phyloP scores from a whole-genome alignment of 2,113 vertebrate species.

The Heptranchias perlo region DNA sequence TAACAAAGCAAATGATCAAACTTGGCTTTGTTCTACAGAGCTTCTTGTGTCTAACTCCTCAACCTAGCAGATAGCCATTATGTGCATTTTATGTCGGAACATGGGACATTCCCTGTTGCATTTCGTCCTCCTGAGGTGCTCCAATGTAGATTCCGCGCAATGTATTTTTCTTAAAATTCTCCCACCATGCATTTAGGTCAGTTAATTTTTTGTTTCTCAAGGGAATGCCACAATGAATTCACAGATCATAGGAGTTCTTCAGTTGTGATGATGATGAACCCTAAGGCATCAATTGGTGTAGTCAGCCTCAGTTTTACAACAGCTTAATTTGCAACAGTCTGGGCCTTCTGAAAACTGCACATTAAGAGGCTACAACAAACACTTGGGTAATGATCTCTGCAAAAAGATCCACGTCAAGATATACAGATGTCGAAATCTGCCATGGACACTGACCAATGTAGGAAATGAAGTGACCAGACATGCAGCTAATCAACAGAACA shows the following conservation, averaged over 20 bases:
- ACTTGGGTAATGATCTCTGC: neutral
- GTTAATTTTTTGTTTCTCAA: neutral
- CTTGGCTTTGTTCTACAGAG: neutral
- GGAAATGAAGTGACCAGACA: neutral
- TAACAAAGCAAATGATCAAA: neutral
- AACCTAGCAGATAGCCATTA: neutral
- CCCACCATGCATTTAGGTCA: neutral
- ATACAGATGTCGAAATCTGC: neutral
- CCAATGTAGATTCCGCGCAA: neutral
- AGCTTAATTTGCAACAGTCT: neutral
- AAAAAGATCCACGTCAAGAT: neutral
- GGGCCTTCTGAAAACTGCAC: neutral
- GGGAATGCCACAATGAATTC: neutral
- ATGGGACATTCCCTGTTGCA: neutral
- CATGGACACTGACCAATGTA: neutral
- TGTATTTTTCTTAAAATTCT: neutral
- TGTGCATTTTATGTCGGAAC: neutral
- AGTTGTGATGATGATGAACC: neutral
- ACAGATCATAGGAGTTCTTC: neutral
- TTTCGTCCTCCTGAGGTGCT: neutral
- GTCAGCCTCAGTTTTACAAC: neutral
- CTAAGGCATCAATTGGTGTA: neutral
- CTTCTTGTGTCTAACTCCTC: neutral
- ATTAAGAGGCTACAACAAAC: too few relatives aligned
- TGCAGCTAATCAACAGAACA: neutral